Evolutionary conservation across 2,888 invertebrate genomes (phyloP), one percentile per base, ranked within the genome.

Genomic region (Ryuthela nishihirai): DNA sequence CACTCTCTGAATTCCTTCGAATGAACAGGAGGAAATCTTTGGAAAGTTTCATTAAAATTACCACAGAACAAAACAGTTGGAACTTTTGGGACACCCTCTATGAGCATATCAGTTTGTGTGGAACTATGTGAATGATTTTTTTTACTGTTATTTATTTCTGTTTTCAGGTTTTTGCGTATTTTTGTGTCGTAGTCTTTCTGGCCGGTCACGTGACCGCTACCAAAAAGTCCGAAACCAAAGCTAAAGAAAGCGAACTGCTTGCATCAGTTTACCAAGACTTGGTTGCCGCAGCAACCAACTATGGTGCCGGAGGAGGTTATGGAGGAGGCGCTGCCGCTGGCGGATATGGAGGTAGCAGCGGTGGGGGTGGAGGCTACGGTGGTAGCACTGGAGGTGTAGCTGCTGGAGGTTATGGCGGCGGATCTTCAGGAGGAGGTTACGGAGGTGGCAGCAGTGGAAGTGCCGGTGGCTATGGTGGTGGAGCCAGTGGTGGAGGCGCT

Each of bases 251-350:
- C 15, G 35, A 17, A 4, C 47, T 48, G 29, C 42, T 47, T 20
- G 48, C 43, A 4, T 35, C 52, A 42, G 44, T 59, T 23, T 53
- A 53, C 34, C 48, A 52, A n/a, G 59, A 59, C 17, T 48, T 59
- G 52, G 29, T 59, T 43, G 59, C 59, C 26, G 59, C 52, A 21
- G 59, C 59, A 53, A 59, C 59, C 48, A 59, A 59, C 23, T 59
- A 59, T 48, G 59, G 59, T 34, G 59, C 53, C 35, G 52, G 48
- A 7, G 20, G 50, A 25, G 55, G 41, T 46, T 50, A 41, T 36
- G 41, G 42, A 5, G 32, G 24, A 21, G n/a, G n/a, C n/a, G n/a
- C n/a, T n/a, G n/a, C n/a, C n/a, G n/a, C n/a, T n/a, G 48, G 48
- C n/a, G 40, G 40, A 17, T 39, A 40, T 12, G 48, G 48, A 9